These are phyloP conservation scores for Odiellus spinosus DNA, from an alignment of 2,888 invertebrate species.

Conservation along the genomic window DNA sequence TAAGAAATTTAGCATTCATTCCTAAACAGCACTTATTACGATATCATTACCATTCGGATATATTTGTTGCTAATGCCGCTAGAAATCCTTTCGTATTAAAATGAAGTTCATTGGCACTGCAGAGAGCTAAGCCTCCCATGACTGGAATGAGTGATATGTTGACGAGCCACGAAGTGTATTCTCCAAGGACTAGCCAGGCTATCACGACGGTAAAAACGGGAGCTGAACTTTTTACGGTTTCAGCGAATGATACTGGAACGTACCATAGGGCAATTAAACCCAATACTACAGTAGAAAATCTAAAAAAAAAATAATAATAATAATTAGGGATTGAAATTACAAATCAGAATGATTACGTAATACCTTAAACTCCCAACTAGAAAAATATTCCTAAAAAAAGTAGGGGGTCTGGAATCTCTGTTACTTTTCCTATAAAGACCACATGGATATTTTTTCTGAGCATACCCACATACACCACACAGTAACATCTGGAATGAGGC, in stretches of 20 bases:
- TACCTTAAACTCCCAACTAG: conserved; percentile 54
- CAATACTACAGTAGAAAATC: conserved; percentile 53
- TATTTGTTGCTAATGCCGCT: conserved; percentile 58
- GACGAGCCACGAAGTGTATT: conserved; percentile 48
- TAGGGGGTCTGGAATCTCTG: conserved; percentile 38
- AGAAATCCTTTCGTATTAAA: conserved; percentile 54
- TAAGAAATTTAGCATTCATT: conserved; percentile 1
- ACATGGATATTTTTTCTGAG: conserved; percentile 55
- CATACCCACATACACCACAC: conserved; percentile 53
- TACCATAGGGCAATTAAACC: conserved; percentile 57
- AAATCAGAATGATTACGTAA: neutral
- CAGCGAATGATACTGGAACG: conserved; percentile 63
- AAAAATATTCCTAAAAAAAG: conserved; percentile 54
- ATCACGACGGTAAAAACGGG: conserved; percentile 61
- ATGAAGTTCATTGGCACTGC: conserved; percentile 58
- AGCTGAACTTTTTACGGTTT: conserved; percentile 63
- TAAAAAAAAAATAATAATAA: conserved; percentile 23
- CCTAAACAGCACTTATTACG: neutral
- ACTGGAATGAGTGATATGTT: conserved; percentile 56
- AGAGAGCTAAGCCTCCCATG: conserved; percentile 56
- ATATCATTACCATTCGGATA: conserved; percentile 46
- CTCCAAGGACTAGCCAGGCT: conserved; percentile 40
- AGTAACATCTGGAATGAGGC: conserved; percentile 53
- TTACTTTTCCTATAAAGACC: conserved; percentile 42
- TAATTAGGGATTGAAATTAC: conserved; percentile 2